Conservation (phyloP, 2,888 invertebrate species). For the Rotaria sp. region DNA sequence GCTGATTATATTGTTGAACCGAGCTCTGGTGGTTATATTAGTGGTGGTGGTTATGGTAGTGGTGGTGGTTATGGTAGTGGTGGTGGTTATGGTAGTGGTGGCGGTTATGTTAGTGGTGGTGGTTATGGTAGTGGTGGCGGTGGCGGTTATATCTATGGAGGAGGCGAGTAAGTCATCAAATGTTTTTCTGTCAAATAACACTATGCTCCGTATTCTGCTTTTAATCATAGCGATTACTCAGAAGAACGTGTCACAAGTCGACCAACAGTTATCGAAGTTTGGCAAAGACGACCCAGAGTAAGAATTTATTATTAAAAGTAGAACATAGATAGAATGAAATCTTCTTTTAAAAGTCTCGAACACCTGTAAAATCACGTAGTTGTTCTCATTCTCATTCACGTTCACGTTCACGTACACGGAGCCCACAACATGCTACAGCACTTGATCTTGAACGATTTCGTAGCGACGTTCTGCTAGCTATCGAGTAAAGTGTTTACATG, state of each 20-base stretch:
- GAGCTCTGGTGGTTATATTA: neutral
- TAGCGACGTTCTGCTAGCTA: neutral
- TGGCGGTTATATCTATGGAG: neutral
- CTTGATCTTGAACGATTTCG: neutral
- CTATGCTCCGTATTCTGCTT: neutral
- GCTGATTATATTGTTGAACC: slow-evolving; percentile 23
- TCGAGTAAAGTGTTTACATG: neutral
- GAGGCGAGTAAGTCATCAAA: neutral
- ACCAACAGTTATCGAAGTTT: slow-evolving; percentile 11
- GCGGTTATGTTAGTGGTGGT: neutral
- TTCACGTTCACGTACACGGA: neutral
- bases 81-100: neutral
- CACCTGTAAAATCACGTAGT: neutral
- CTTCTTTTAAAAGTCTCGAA: neutral
- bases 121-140: neutral
- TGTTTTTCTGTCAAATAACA: neutral
- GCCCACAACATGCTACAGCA: neutral
- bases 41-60: too few relatives aligned
- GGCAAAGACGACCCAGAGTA: neutral
- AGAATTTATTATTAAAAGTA: neutral
- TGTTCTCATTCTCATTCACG: neutral
- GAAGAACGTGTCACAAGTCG: neutral
- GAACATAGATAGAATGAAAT: neutral
- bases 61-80: neutral
- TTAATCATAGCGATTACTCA: neutral